Base-by-base conservation (phyloP, 2,888 invertebrate genomes). In the Phortica magna region DNA sequence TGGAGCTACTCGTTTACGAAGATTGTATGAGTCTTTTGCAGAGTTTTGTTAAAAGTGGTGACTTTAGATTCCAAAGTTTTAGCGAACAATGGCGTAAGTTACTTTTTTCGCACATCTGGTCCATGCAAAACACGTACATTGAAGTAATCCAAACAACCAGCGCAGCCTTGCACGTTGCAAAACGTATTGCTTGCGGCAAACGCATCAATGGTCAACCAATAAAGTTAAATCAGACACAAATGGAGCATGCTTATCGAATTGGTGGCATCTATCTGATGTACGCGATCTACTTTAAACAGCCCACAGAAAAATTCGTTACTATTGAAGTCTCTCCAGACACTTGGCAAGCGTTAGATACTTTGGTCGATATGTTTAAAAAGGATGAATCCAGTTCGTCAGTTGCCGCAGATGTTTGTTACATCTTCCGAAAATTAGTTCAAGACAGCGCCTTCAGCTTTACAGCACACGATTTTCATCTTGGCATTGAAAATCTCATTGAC, bases 221-320 rank as follows among this genome's bases (percentile, higher is more conserved):
- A 22, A 6, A 78, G 0, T 19, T 79, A n/a, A 4, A 6, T 14
- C 6, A 22, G 12, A 17, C 12, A 5, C 7, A 31, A 9, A 80
- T 80, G 1, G 74, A 76, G 0, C 82, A 80, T 0, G 59, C 76
- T 0, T 81, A 83, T n/a, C 84, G 89, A 31, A 79, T 91, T 68
- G 90, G 88, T 0, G 89, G 82, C 6, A 75, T 91, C 7, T 91
- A 81, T 73, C 75, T 91, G 3, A 78, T 91, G 3, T 91, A 90
- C 75, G 84, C 84, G 9, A 83, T 91, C 55, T 90, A 88, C 73
- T 88, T 91, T 74, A 91, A 90, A 73, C 91, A 91, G 57, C 91
- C 91, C 0, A 91, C 91, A 0, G 80, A 84, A 41, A 79, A 81
- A 6, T 91, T 83, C 75, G 77, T 85, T 0, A 91, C 90, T 74